A percentile compares a stretch with the other conserved stretches of the same genome.
Conservation (phyloP, 2,113 vertebrate species). For the Ceyx cyanopectus region DNA sequence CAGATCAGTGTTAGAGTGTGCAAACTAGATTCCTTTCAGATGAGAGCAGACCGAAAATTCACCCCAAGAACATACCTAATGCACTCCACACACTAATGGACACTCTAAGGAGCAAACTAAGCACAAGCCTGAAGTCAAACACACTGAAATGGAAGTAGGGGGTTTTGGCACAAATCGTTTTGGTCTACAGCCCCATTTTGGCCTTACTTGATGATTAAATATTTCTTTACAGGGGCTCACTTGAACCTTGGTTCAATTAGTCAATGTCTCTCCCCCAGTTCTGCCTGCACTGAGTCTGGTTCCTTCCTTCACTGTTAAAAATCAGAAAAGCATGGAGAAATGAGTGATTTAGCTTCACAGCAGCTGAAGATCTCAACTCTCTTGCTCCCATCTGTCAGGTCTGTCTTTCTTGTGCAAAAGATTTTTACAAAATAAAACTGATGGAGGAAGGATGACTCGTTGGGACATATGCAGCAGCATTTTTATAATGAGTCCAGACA, state of each 20-base stretch:
- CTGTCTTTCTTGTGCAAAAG: background rate
- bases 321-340: background rate
- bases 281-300: background rate
- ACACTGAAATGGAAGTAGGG: background rate
- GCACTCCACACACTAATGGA: background rate
- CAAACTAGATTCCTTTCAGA: background rate
- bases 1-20: background rate
- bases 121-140: background rate
- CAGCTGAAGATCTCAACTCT: slow-evolving; percentile 1
- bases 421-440: background rate
- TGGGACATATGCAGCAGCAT: background rate
- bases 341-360: background rate
- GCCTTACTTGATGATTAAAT: background rate
- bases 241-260: background rate
- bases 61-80: background rate
- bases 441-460: background rate
- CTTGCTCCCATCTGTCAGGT: slow-evolving; percentile 13
- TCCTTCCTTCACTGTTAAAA: background rate
- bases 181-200: background rate
- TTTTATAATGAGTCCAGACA: background rate
- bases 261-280: background rate
- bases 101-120: background rate
- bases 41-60: background rate
- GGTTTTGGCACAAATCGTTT: background rate
- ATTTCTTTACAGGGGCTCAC: background rate